Percentiles rank a stretch among this genome's conserved stretches.
phyloP scores from a whole-genome alignment of 2,888 invertebrate genomes.

The Fragum sueziense region DNA sequence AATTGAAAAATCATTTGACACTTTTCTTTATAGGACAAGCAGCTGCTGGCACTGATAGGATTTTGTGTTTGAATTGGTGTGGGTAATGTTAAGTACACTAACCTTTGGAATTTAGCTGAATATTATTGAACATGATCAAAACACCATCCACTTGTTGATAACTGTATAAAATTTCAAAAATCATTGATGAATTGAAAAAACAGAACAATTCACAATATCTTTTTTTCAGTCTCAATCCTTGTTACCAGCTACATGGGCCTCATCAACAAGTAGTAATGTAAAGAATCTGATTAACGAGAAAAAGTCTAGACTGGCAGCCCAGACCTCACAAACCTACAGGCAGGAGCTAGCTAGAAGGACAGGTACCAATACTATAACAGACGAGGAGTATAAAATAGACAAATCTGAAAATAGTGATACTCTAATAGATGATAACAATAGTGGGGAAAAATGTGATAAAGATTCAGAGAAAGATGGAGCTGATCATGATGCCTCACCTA shows the following conservation, averaged over 20 bases:
- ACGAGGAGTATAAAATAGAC: not conserved
- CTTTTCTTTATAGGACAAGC: too few species aligned
- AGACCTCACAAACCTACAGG: conserved; percentile 50
- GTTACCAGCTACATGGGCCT: conserved; percentile 52
- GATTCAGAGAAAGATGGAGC: not conserved
- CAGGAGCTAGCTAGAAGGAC: conserved; percentile 46
- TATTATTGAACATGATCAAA: too few species aligned
- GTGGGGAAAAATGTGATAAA: not conserved
- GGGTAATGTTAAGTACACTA: too few species aligned
- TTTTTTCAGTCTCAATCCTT: conserved; percentile 55
- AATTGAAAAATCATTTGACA: too few species aligned
- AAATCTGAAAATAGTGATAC: not conserved
- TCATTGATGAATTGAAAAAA: too few species aligned
- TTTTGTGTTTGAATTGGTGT: too few species aligned
- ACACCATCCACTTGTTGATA: too few species aligned
- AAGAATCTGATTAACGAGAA: conserved; percentile 57
- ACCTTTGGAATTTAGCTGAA: too few species aligned
- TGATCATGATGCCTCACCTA: not conserved
- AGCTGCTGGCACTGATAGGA: too few species aligned
- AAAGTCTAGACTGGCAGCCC: conserved; percentile 49
- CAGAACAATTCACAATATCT: not conserved
- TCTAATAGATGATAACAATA: not conserved
- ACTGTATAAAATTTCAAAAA: too few species aligned
- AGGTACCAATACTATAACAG: conserved; percentile 41
- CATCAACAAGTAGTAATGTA: conserved; percentile 36